Conservation (phyloP, 2,888 invertebrate genomes). For the Phortica magna region DNA sequence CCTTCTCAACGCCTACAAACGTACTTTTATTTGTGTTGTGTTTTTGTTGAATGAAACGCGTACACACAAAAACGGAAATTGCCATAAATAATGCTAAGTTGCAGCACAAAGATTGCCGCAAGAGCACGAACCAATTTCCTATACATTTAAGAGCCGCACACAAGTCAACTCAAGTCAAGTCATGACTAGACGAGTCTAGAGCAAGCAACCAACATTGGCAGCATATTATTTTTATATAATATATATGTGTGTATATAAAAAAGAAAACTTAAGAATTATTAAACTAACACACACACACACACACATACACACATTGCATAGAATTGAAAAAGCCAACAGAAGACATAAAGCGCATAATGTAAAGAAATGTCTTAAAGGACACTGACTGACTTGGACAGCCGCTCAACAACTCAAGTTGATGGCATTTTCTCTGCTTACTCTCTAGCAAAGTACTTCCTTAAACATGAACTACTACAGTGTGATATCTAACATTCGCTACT, state of each 20-base stretch:
- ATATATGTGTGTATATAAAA: background rate
- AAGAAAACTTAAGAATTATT: conserved; percentile 27
- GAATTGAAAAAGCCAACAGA: conserved; percentile 5
- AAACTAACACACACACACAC: conserved; percentile 14
- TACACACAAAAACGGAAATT: conserved; percentile 12
- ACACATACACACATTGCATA: background rate
- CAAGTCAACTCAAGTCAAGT: background rate
- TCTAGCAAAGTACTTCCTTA: background rate
- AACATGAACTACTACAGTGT: background rate
- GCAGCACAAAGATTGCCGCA: conserved; percentile 33
- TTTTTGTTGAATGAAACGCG: background rate
- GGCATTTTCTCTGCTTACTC: background rate
- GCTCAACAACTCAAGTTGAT: background rate
- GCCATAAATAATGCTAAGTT: conserved; percentile 31
- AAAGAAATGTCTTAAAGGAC: background rate
- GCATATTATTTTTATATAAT: background rate
- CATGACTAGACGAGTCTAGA: background rate
- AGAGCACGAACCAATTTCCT: conserved; percentile 36
- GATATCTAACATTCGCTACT: background rate
- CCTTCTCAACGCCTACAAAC: too few species aligned
- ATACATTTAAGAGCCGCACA: conserved; percentile 39
- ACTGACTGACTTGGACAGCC: background rate
- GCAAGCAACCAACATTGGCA: too few species aligned
- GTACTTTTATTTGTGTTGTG: background rate
- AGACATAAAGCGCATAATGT: conserved; percentile 1